Percentiles rank a stretch among this genome's conserved stretches.
phyloP scores from a whole-genome alignment of 2,888 invertebrate species.

The Drosophila meridiana region DNA sequence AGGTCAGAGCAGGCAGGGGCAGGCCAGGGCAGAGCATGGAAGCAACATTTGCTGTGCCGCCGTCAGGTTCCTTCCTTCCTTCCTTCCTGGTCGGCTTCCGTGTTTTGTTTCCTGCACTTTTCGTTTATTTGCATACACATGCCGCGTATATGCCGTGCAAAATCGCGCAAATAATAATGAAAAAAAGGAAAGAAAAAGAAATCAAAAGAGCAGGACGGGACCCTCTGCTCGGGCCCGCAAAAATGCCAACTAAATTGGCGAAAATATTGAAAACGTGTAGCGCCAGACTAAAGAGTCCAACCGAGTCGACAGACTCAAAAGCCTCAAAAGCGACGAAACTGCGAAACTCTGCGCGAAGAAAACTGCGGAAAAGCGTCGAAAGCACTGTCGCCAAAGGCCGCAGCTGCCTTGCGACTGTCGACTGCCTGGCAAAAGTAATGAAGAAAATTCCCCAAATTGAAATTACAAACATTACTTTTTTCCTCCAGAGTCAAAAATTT shows the following conservation, averaged over 20 bases:
- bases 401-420: slow-evolving; percentile 15
- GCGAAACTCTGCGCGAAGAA: not conserved
- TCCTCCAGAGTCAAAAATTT: slow-evolving; percentile 35
- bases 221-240: slow-evolving; percentile 1
- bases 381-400: slow-evolving; percentile 47
- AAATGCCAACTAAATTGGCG: slow-evolving; percentile 71
- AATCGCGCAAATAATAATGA: slow-evolving; percentile 80
- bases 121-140: slow-evolving; percentile 79
- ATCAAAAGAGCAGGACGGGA: slow-evolving; percentile 54
- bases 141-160: slow-evolving; percentile 62
- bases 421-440: slow-evolving; percentile 60
- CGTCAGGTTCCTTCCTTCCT: slow-evolving; percentile 69
- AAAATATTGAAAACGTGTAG: slow-evolving; percentile 72
- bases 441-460: slow-evolving; percentile 76
- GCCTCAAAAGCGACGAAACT: slow-evolving; percentile 30
- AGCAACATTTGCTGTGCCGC: slow-evolving; percentile 66
- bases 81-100: slow-evolving; percentile 75
- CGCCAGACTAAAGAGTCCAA: slow-evolving; percentile 28
- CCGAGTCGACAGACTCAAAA: slow-evolving; percentile 25
- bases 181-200: slow-evolving; percentile 27
- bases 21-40: not conserved
- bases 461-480: slow-evolving; percentile 69
- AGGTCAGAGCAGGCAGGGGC: slow-evolving; percentile 2
- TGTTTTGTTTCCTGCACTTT: slow-evolving; percentile 80
- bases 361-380: slow-evolving; percentile 24